Base-by-base conservation (phyloP, 30 jellyfish, hydroid and myxozoan species). In the Cassiopea xamachana region DNA sequence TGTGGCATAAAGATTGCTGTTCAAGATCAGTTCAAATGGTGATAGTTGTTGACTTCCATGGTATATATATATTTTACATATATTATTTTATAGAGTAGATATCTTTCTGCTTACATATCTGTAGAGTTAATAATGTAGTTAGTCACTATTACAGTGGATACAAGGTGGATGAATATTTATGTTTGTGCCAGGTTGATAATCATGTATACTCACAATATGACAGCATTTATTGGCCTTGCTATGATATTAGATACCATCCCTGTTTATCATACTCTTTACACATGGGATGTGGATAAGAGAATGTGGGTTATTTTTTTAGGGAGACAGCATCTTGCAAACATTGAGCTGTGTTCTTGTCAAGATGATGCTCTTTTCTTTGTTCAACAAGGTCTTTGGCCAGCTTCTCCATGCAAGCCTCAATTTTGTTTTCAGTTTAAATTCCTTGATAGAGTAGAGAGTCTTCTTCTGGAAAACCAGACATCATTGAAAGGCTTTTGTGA, bases 381-480 rank as follows among this genome's bases (percentile, higher is more conserved):
- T 74, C 51, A 1, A 27, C 83, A 74, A 10, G 59, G 51, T 39
- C 83, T 74, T 44, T 74, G 83, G 83, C 83, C 83, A 27, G 83
- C 83, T 74, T 74, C 59, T 14, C 83, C 83, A 74, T 74, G 51
- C 83, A 74, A 74, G 59, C 83, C 83, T 27, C 83, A 74, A 74
- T 27, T 74, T 19, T 74, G 83, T 59, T 74, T 74, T 74, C 61
- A 74, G 39, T 74, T 74, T 74, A 17, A 1, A 59, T 74, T 74
- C 83, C 51, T 74, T 48, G 83, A 74, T 44, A 48, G 18, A 16
- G 10, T 74, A 27, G 83, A 74, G 64, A 55, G 64, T 55, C 64
- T 55, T 6, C 64, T 55, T 6, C 64, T 55, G 7, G 64, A 55
- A 55, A 74, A 74, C 14, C 83, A 74, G 51, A 74, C 51, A 74